phyloP scores from a whole-genome alignment of 2,888 invertebrate genomes.

The Aromia moschata region DNA sequence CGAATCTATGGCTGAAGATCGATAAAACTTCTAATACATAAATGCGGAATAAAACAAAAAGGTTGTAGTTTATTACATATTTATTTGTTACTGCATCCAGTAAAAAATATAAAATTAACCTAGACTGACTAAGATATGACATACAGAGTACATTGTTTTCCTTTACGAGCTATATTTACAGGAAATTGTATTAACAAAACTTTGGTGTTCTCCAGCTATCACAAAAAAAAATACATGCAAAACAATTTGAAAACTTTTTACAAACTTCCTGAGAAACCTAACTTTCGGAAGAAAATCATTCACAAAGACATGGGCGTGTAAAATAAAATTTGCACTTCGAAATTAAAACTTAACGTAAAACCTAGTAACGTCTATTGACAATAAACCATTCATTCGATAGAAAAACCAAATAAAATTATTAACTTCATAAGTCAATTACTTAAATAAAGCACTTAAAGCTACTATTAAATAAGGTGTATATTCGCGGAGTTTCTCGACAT shows the following conservation, averaged over 20 bases:
- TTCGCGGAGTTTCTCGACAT: too few relatives aligned
- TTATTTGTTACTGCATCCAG: slow-evolving; percentile 30
- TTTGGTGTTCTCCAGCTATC: slow-evolving; percentile 76
- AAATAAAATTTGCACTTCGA: slow-evolving; percentile 1
- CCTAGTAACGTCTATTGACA: slow-evolving; percentile 5
- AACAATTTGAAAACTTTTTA: slow-evolving; percentile 45
- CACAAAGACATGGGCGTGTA: background rate
- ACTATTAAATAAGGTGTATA: too few relatives aligned
- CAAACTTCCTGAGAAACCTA: slow-evolving; percentile 55
- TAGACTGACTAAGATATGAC: slow-evolving; percentile 34
- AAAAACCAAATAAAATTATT: background rate
- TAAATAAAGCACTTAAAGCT: slow-evolving; percentile 16
- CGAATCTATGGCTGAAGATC: too few relatives aligned
- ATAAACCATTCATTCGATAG: background rate
- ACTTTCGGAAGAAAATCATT: slow-evolving; percentile 35
- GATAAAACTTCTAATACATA: too few relatives aligned
- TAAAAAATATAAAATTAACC: slow-evolving; percentile 31
- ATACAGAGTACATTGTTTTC: slow-evolving; percentile 38
- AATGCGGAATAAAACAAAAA: slow-evolving; percentile 1
- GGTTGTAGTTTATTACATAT: too few relatives aligned
- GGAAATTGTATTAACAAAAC: slow-evolving; percentile 67
- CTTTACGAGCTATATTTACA: slow-evolving; percentile 44
- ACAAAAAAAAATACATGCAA: slow-evolving; percentile 52
- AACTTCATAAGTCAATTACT: slow-evolving; percentile 3
- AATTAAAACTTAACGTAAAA: slow-evolving; percentile 23